Evolutionary conservation across 2,797 vertebrate species (phyloP), one percentile per base, ranked within the genome.

Genomic region (Tympanoctomys barrerae): DNA sequence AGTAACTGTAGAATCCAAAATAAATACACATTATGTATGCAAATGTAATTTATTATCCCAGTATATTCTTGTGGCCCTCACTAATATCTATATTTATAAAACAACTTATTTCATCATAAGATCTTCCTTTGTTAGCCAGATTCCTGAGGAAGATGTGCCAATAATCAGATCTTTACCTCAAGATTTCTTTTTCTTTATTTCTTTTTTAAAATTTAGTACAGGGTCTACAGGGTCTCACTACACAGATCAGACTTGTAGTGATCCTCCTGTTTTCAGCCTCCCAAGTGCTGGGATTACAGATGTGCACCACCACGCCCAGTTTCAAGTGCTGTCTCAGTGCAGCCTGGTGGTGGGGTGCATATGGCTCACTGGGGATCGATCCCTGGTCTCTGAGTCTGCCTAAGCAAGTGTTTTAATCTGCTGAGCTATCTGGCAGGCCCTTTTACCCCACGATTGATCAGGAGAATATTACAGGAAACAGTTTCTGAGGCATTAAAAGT

Each of bases 401-500:
- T 57, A 57, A 57, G 54, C 54, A 57, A 57, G 54, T 57, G 16
- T 14, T 57, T 57, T 57, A 57, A 57, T 57, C 54, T 57, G 14
- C 54, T 18, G 14, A 57, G 54, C 54, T 57, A 19, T 57, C 14
- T 57, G 16, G 16, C 14, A 18, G 54, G 54, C 16, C 54, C 68
- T 54, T 54, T 54, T 54, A 54, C 12, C 14, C 52, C 14, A 83
- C 87, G 33, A 87, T 57, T 39, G 22, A 95, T 36, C 91, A 95
- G 80, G 64, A 92, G 71, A 87, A 70, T 42, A 24, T 31, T 14
- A 94, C 31, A 96, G 33, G 57, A 84, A 91, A 97, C 91, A 94
- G 89, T 95, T 97, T 96, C 49, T 62, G 68, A 96, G 91, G 94
- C 96, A 96, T 96, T 95, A 94, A 96, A 97, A 97, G 94, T 92